Evolutionary conservation across 2,888 invertebrate species (phyloP).

Genomic region (Eumacrocentrus americanus): DNA sequence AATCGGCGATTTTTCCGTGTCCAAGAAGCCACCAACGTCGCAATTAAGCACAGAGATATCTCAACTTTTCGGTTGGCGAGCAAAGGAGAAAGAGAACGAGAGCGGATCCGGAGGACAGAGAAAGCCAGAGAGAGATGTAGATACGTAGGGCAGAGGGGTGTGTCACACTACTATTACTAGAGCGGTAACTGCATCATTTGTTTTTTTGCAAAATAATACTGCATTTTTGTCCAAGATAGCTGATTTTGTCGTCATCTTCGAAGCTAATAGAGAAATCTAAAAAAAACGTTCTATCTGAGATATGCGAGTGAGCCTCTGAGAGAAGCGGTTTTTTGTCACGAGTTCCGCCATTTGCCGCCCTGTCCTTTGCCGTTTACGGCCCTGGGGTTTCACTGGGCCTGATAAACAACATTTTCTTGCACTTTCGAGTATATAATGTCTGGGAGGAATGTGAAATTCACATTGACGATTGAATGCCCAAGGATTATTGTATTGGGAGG

Average conservation of each 20-base stretch:
- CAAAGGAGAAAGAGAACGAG: background rate
- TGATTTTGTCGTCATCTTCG: background rate
- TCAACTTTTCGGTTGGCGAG: background rate
- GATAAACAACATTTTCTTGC: constrained; percentile 1
- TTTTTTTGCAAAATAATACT: background rate
- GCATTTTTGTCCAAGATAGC: background rate
- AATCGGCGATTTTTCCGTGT: no score
- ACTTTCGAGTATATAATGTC: constrained; percentile 21
- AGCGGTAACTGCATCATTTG: background rate
- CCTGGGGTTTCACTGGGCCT: constrained; percentile 20
- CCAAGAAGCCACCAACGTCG: background rate
- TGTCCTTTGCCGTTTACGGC: constrained; percentile 23
- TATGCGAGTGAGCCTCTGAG: background rate
- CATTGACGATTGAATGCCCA: no score
- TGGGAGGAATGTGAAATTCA: constrained; percentile 20
- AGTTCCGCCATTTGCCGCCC: constrained; percentile 31
- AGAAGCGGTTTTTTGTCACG: constrained; percentile 14
- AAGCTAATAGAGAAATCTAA: no score
- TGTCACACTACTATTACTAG: constrained; percentile 37
- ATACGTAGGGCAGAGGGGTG: constrained; percentile 43
- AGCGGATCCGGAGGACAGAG: background rate
- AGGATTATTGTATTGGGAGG: no score
- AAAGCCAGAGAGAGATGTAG: constrained; percentile 35
- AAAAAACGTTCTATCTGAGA: background rate
- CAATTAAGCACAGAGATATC: background rate